Conservation (phyloP, 2,113 vertebrate species). For the Oncorhynchus keta region DNA sequence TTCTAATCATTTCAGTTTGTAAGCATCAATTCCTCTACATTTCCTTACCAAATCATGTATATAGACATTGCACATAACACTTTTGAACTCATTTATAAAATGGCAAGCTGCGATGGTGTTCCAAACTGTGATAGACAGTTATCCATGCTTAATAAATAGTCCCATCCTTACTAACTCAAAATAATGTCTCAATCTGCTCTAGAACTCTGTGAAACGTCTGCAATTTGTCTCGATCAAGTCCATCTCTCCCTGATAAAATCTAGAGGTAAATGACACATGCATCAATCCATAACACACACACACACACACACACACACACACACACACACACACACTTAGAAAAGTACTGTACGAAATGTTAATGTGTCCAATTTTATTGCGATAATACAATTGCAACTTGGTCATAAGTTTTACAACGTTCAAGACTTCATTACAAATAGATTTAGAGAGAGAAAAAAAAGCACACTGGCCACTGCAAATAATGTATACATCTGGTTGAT, state of each 20-base stretch:
- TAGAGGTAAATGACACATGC: background rate
- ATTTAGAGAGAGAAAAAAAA: conserved; percentile 64
- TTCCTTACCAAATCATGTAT: background rate
- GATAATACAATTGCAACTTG: conserved; percentile 69
- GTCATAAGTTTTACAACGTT: conserved; percentile 41
- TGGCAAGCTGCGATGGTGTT: conserved; percentile 13
- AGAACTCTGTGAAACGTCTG: background rate
- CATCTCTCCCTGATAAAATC: background rate
- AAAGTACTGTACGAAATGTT: background rate
- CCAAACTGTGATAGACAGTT: conserved; percentile 15
- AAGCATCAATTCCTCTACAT: background rate
- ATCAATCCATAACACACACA: too few species aligned
- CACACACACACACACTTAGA: too few species aligned
- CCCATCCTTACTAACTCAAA: conserved; percentile 17
- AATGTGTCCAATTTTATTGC: too few species aligned
- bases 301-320: too few species aligned
- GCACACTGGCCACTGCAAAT: conserved; percentile 37
- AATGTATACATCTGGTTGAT: conserved; percentile 56
- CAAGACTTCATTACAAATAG: conserved; percentile 62
- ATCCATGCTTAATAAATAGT: conserved; percentile 44
- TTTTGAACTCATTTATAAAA: conserved; percentile 12
- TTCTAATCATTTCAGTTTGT: background rate
- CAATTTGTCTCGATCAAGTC: too few species aligned
- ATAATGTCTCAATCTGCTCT: conserved; percentile 31
- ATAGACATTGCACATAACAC: conserved; percentile 11